Evolutionary conservation across 2,888 invertebrate species (phyloP).

Genomic region (Trissoscelio sp.): DNA sequence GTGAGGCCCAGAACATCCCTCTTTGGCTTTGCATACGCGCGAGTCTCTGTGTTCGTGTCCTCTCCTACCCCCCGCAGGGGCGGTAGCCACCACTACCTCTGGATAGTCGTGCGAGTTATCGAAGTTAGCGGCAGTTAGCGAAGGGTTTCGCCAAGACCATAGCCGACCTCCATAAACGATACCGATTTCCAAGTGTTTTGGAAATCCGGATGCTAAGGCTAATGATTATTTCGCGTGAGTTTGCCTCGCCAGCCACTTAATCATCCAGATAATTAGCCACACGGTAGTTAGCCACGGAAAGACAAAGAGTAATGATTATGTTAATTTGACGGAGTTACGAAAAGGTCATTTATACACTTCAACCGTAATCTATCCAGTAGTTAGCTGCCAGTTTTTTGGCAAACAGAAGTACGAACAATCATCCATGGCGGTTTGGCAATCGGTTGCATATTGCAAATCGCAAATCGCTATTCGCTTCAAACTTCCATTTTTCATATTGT

Average conservation of each 20-base stretch:
- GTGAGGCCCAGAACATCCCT: constrained; percentile 77
- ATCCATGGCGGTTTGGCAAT: neutral
- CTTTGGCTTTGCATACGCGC: constrained; percentile 71
- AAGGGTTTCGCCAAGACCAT: constrained; percentile 31
- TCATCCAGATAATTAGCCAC: constrained; percentile 61
- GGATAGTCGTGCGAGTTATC: constrained; percentile 39
- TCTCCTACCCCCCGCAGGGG: constrained; percentile 78
- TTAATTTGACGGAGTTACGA: constrained; percentile 53
- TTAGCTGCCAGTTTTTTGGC: constrained; percentile 25
- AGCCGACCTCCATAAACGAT: constrained; percentile 28
- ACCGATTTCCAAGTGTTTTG: constrained; percentile 49
- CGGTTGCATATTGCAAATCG: constrained; percentile 21
- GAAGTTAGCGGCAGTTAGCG: constrained; percentile 63
- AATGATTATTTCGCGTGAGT: constrained; percentile 59
- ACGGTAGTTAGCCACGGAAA: constrained; percentile 58
- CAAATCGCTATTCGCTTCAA: neutral
- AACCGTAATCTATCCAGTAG: constrained; percentile 12
- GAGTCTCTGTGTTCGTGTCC: constrained; percentile 40
- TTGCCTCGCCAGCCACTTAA: constrained; percentile 32
- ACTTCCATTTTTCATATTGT: constrained; percentile 25
- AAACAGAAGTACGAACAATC: neutral
- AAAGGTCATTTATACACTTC: constrained; percentile 48
- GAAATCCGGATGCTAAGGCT: constrained; percentile 47
- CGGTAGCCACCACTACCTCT: constrained; percentile 75
- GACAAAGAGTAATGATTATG: constrained; percentile 66